Conservation (phyloP, 1,140 invertebrate species). For the Rhopalosiphum maidis region DNA sequence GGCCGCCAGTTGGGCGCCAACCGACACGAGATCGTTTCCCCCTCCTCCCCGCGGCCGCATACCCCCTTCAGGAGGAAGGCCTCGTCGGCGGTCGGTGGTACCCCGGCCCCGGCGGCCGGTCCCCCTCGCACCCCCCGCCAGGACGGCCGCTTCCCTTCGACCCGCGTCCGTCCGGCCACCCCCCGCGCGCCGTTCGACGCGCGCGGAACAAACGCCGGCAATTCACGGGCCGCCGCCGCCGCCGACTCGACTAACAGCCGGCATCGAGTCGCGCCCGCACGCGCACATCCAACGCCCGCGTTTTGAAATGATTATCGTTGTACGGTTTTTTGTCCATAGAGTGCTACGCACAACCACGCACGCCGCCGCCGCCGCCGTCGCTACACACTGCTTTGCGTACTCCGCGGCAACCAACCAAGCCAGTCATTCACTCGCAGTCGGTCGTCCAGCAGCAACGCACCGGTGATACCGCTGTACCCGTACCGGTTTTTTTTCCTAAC, state of each 20-base stretch:
- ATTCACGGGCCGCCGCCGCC: slow-evolving; percentile 11
- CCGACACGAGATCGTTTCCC: not conserved
- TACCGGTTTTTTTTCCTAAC: not conserved
- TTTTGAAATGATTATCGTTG: slow-evolving; percentile 23
- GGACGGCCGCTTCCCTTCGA: not conserved
- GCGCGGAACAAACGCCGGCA: not conserved
- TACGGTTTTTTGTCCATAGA: slow-evolving; percentile 40
- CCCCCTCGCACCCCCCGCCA: not conserved
- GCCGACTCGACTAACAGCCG: not conserved
- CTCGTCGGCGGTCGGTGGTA: not conserved
- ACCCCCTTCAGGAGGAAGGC: not conserved
- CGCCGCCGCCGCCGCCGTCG: not conserved
- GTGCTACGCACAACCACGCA: not conserved
- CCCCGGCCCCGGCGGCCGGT: too few species aligned
- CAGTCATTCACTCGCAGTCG: slow-evolving; percentile 19
- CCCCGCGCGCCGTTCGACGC: not conserved
- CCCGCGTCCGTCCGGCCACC: not conserved
- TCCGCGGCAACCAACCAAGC: not conserved
- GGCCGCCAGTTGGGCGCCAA: slow-evolving; percentile 5
- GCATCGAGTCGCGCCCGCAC: not conserved
- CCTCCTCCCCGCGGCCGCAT: too few species aligned
- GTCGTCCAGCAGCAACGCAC: not conserved
- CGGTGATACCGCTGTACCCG: not conserved
- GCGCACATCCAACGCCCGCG: not conserved
- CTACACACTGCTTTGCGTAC: not conserved